These are phyloP conservation scores for Onthophagus sagittarius DNA, from an alignment of 2,888 invertebrate genomes.

Conservation along the genomic window DNA sequence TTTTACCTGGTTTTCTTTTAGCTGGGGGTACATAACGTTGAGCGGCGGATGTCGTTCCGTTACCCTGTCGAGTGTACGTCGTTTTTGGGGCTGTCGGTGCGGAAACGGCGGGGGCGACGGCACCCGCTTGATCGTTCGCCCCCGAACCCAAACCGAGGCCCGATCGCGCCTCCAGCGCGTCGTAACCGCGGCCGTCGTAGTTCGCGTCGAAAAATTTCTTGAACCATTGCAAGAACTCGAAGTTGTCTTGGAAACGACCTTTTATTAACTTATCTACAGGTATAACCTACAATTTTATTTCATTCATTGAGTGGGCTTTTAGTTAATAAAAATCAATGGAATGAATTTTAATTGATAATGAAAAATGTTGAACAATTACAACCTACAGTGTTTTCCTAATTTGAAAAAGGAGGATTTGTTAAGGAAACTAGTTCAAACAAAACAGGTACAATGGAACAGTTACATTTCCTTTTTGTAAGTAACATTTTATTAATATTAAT, in stretches of 20 bases:
- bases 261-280: constrained; percentile 99
- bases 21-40: background rate
- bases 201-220: constrained; percentile 99
- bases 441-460: too few relatives aligned
- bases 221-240: constrained; percentile 99
- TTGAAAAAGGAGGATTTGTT: too few relatives aligned
- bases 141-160: constrained; percentile 72
- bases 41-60: constrained; percentile 27
- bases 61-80: constrained; percentile 35
- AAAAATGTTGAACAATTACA: too few relatives aligned
- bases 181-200: constrained; percentile 96
- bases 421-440: too few relatives aligned
- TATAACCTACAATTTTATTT: constrained; percentile 73
- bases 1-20: constrained; percentile 26
- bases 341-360: too few relatives aligned
- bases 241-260: constrained; percentile 99
- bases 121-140: constrained; percentile 47
- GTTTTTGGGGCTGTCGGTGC: background rate
- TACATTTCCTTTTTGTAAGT: too few relatives aligned
- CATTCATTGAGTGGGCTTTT: constrained; percentile 13
- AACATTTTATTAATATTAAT: too few relatives aligned
- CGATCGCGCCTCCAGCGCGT: constrained; percentile 83
- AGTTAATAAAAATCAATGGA: too few relatives aligned
- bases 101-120: constrained; percentile 37
- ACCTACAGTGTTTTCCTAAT: too few relatives aligned